A percentile compares a stretch with the other conserved stretches of the same genome.
phyloP scores from a whole-genome alignment of 1,140 invertebrate species.

The Leptopilina boulardi region DNA sequence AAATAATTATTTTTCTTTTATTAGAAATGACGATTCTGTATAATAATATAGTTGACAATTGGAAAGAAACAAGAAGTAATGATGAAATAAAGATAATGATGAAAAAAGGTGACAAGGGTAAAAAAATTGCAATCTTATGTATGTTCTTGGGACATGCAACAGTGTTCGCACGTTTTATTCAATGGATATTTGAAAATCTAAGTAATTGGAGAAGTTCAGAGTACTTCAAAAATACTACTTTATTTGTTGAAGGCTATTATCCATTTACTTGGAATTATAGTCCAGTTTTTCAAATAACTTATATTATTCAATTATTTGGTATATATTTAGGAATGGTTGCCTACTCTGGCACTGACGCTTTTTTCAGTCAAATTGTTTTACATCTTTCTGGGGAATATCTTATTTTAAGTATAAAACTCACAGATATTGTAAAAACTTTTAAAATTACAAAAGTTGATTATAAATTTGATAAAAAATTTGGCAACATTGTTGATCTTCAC shows the following conservation, averaged over 20 bases:
- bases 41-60: not conserved
- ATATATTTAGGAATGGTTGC: not conserved
- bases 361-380: slow-evolving; percentile 32
- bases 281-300: slow-evolving; percentile 46
- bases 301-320: slow-evolving; percentile 32
- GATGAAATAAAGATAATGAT: not conserved
- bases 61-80: not conserved
- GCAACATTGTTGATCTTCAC: not conserved
- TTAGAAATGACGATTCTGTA: not conserved
- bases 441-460: not conserved
- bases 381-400: slow-evolving; percentile 25
- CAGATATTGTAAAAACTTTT: slow-evolving; percentile 20
- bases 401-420: not conserved
- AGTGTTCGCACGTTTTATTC: not conserved
- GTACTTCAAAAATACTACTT: slow-evolving; percentile 1
- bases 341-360: slow-evolving; percentile 38
- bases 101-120: not conserved
- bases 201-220: slow-evolving; percentile 33
- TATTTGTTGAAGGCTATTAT: slow-evolving; percentile 40
- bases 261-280: slow-evolving; percentile 37
- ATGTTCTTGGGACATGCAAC: not conserved
- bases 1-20: not conserved
- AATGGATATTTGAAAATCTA: slow-evolving; percentile 6
- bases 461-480: not conserved
- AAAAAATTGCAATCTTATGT: not conserved